phyloP scores from a whole-genome alignment of 2,113 vertebrate species.

The Cromileptes altivelis region DNA sequence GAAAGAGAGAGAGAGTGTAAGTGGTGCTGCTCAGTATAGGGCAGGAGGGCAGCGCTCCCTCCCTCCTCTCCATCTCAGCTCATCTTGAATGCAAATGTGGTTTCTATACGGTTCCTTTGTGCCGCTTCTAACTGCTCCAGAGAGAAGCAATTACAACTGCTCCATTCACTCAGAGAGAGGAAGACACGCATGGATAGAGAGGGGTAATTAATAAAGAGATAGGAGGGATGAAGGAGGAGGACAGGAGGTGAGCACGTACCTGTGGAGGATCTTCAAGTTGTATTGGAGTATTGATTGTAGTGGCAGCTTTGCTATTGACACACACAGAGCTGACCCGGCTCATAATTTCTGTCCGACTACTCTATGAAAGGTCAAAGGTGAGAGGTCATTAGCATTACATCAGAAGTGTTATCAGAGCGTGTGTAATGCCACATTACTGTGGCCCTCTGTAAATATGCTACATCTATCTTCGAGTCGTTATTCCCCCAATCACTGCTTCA shows the following conservation, averaged over 20 bases:
- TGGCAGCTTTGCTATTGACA: conserved; percentile 46
- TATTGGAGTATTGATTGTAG: conserved; percentile 51
- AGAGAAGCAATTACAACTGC: conserved; percentile 85
- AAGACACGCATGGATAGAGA: conserved; percentile 77
- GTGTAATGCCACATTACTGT: conserved; percentile 27
- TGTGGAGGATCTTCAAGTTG: conserved; percentile 63
- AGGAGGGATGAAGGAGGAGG: conserved; percentile 61
- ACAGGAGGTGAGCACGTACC: conserved; percentile 56
- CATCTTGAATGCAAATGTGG: conserved; percentile 84
- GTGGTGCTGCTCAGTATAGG: conserved; percentile 69
- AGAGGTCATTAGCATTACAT: conserved; percentile 60
- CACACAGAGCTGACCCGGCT: conserved; percentile 29
- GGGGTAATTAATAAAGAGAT: conserved; percentile 84
- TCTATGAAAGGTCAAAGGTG: conserved; percentile 69
- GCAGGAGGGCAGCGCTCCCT: conserved; percentile 75
- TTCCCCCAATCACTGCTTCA: conserved; percentile 16
- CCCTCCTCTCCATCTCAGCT: conserved; percentile 74
- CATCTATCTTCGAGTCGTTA: conserved; percentile 34
- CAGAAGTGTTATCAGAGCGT: conserved; percentile 30
- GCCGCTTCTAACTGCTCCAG: conserved; percentile 78
- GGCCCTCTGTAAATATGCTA: conserved; percentile 43
- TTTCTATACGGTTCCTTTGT: conserved; percentile 80
- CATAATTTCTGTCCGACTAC: conserved; percentile 39
- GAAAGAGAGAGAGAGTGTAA: conserved; percentile 36
- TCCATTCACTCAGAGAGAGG: conserved; percentile 79